Conservation (phyloP, 2,113 vertebrate genomes). For the cattle (Bos taurus) region ARS-UCD2.0 NC_037339.1:48193501-48194000, state of each 20-base stretch:
- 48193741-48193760: not conserved
- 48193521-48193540: too few species aligned
- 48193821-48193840: not conserved
- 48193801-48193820: not conserved
- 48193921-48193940: not conserved
- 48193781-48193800: not conserved
- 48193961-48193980: conserved; percentile 20
- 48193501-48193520: too few species aligned
- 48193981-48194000: not conserved
- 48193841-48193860: not conserved
- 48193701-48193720: not conserved
- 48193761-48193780: not conserved
- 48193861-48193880: not conserved
- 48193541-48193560: too few species aligned
- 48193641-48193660: not conserved
- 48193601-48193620: too few species aligned
- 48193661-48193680: not conserved
- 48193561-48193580: too few species aligned
- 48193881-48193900: not conserved
- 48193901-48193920: not conserved
- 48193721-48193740: not conserved
- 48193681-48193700: not conserved
- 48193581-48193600: too few species aligned
- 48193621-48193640: too few species aligned
- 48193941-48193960: not conserved